Conservation (phyloP, 2,113 vertebrate species). For the Lophura nycthemera region DNA sequence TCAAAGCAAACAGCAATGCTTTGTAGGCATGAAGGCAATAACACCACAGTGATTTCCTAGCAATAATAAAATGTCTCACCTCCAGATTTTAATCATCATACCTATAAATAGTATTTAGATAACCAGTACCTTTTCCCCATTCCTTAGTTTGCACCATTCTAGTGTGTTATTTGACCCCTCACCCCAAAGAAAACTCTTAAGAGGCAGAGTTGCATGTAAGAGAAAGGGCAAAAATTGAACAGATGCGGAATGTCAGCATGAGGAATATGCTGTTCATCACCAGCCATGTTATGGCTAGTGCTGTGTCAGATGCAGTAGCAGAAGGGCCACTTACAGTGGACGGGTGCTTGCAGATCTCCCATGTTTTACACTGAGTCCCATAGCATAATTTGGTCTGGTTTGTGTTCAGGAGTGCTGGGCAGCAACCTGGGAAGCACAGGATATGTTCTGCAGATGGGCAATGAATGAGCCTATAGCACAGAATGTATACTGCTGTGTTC, state of each 20-base stretch:
- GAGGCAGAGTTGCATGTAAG: background rate
- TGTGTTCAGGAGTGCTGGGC: background rate
- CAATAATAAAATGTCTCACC: constrained; percentile 68
- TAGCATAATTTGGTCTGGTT: background rate
- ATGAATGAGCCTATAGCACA: background rate
- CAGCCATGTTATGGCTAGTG: background rate
- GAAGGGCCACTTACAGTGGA: background rate
- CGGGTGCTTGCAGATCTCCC: background rate
- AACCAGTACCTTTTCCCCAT: constrained; percentile 22
- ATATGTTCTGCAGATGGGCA: fast-evolving
- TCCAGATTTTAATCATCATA: constrained; percentile 18
- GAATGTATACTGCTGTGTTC: background rate
- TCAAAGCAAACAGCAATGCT: constrained; percentile 9
- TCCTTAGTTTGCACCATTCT: background rate
- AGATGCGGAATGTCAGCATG: background rate
- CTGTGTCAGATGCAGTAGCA: background rate
- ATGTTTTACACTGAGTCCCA: background rate
- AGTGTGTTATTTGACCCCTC: constrained; percentile 6
- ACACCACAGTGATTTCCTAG: constrained; percentile 64
- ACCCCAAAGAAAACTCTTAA: background rate
- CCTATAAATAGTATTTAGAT: background rate
- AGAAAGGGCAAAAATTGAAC: background rate
- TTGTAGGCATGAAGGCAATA: constrained; percentile 48
- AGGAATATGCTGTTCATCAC: background rate
- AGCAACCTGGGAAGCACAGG: background rate